Percentiles rank a stretch among this genome's conserved stretches.
phyloP scores from a whole-genome alignment of 2,797 vertebrate genomes.

The Cossypha dichroa region DNA sequence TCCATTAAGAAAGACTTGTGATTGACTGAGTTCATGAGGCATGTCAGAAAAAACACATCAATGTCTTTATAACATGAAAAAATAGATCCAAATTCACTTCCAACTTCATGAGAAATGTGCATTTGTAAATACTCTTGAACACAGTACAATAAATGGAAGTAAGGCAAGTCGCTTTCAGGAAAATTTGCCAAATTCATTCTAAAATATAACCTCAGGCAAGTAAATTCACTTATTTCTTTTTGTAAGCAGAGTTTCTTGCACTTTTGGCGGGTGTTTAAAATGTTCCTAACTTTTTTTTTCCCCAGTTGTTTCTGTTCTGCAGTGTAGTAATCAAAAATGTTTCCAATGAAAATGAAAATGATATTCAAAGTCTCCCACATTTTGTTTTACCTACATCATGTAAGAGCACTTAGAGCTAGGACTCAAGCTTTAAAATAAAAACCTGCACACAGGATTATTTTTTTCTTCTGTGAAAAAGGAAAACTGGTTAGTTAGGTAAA shows the following conservation, averaged over 20 bases:
- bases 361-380: conserved; percentile 53
- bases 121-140: conserved; percentile 63
- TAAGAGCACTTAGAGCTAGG: conserved; percentile 26
- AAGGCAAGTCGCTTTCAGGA: neutral
- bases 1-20: conserved; percentile 83
- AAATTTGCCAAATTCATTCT: neutral
- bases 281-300: neutral
- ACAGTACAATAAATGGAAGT: conserved; percentile 14
- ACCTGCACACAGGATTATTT: neutral
- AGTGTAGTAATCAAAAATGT: conserved; percentile 49
- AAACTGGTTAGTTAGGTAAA: conserved; percentile 28
- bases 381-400: conserved; percentile 27
- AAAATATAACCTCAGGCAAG: neutral
- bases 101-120: conserved; percentile 72
- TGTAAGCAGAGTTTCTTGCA: conserved; percentile 19
- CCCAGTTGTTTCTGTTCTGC: conserved; percentile 29
- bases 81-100: conserved; percentile 75
- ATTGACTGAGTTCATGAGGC: conserved; percentile 85
- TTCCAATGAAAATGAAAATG: conserved; percentile 72
- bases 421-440: conserved; percentile 39
- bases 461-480: neutral
- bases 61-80: conserved; percentile 76
- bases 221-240: conserved; percentile 26
- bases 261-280: conserved; percentile 46
- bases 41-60: conserved; percentile 84